Percentiles rank a stretch among this genome's conserved stretches.
These are phyloP conservation scores for Xestia rhomboidea DNA, from an alignment of 2,888 invertebrate species.

Conservation along the genomic window DNA sequence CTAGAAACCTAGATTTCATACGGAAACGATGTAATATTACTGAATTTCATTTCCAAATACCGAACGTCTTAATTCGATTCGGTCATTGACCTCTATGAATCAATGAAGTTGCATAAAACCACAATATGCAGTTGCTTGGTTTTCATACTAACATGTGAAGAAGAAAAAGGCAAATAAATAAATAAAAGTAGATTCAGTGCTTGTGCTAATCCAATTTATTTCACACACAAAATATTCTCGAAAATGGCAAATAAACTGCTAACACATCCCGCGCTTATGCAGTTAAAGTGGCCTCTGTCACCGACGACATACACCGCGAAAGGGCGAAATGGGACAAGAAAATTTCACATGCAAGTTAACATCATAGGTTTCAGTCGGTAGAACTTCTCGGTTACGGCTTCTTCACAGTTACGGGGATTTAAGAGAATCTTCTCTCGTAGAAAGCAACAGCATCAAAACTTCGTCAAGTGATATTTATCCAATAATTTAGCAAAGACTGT, in stretches of 20 bases:
- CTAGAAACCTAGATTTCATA: not conserved
- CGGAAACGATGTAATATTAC: not conserved
- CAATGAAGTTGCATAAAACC: not conserved
- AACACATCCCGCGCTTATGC: not conserved
- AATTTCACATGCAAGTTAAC: not conserved
- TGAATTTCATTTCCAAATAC: conserved; percentile 13
- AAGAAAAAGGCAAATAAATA: not conserved
- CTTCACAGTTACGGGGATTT: too few relatives aligned
- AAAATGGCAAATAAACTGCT: not conserved
- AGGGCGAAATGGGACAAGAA: not conserved
- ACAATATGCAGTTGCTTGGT: not conserved
- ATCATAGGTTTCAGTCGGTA: not conserved
- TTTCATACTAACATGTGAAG: too few relatives aligned
- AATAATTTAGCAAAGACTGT: not conserved
- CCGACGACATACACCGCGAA: too few relatives aligned
- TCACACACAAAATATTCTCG: not conserved
- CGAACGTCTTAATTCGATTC: not conserved
- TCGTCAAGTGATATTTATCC: not conserved
- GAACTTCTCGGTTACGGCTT: not conserved
- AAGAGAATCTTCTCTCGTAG: too few relatives aligned
- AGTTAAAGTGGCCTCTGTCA: not conserved
- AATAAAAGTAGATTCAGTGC: too few relatives aligned
- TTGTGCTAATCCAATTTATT: not conserved
- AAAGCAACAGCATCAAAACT: not conserved
- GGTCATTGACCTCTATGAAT: conserved; percentile 20